Base-by-base conservation (phyloP, 1,140 invertebrate genomes). In the Diachasma alloeum region DNA sequence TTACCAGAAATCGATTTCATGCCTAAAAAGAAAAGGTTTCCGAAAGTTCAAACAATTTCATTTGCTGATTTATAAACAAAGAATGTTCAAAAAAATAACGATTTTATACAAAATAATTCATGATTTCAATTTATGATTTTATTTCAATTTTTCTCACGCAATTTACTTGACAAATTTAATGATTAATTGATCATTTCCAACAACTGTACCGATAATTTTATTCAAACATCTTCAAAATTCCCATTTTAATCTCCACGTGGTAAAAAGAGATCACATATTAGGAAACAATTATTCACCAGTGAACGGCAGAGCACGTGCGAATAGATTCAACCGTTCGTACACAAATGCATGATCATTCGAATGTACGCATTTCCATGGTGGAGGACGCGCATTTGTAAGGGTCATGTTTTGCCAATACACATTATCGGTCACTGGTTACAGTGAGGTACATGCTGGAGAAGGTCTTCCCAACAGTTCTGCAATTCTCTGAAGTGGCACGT, bases 331-430 rank as follows among this genome's bases (percentile, higher is more conserved):
- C 59, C 19, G 24, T 63, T 63, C 19, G 22, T 6, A 63, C 59
- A 26, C 19, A 31, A 63, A 63, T 63, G 59, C 19, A 63, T 63
- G 24, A 63, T 31, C 69, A 71, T 26, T 31, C 39, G 44, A 15
- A 44, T 48, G 69, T 10, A 42, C 22, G 5, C 24, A 46, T 5
- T 48, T n/a, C 10, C 19, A 69, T 69, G 11, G 11, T 46, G 22
- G n/a, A 39, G 11, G 22, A 48, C 26, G 22, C 0, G 22, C 13
- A 53, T 56, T 53, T 56, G 46, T 26, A 17, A 15, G 26, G 22
- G 31, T 19, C 46, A 56, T 72, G 70, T 72, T 72, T 72, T 72
- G 70, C 46, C 70, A 72, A 72, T 46, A 72, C 46, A 24, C 48
- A 72, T 72, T 72, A 72, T 56, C 44, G 48, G 22, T 53, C 70